Base-by-base conservation (phyloP, 2,797 vertebrate species). In the Cirrhinus mrigala region DNA sequence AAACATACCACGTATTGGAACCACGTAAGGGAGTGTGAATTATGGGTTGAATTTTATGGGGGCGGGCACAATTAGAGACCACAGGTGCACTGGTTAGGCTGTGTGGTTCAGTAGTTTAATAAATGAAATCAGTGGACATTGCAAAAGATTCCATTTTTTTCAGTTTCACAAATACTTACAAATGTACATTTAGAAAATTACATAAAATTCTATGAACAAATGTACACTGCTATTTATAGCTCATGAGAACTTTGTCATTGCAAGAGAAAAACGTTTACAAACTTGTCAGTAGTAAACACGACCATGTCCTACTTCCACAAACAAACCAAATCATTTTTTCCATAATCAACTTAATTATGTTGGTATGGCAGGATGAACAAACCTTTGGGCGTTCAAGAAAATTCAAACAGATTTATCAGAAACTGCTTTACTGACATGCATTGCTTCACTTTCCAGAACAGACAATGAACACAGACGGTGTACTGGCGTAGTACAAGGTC, bases 201-300 rank as follows among this genome's bases (percentile, higher is more conserved):
- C 50, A 54, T 84, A 84, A 85, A 89, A 73, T 66, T 52, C 33
- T 82, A 83, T 69, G 20, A 87, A 88, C 77, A 88, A 87, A 84
- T 86, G 80, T 88, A 85, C 84, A 88, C 14, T 15, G 76, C 44
- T 81, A 74, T 85, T 66, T 88, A 85, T 81, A 87, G n/a, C 48
- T 68, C 24, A 27, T 14, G 11, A 82, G 22, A 76, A 54, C 22
- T 46, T 40, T 79, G 68, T 79, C 18, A 62, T 37, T 5, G n/a
- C 20, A 48, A 71, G 60, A 83, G 27, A 24, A 74, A 86, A 70
- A 70, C 11, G 18, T 56, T 52, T 74, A 82, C 44, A 84, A 77
- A 70, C 12, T 9, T n/a, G 27, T 68, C 76, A 79, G 20, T 62
- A 22, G 56, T 50, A 33, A 40, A 18, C n/a, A 74, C 10, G 46